Evolutionary conservation across 2,113 vertebrate species (phyloP).

Genomic region (Oryzias celebensis): DNA sequence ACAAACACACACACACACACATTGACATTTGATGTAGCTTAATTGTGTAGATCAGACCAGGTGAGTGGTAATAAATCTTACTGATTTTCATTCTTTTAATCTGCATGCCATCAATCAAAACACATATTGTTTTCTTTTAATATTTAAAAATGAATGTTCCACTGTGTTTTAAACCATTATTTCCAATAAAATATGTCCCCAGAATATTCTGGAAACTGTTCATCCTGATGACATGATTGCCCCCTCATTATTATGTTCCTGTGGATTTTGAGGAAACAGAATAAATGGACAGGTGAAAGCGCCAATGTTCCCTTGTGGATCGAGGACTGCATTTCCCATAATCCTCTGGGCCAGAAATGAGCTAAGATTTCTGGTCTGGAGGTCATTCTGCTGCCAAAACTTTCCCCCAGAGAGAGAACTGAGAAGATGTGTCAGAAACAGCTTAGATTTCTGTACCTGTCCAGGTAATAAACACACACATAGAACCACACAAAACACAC

Average conservation of each 20-base stretch:
- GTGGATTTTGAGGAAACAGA: background rate
- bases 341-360: conserved; percentile 27
- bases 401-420: background rate
- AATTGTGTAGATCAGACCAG: too few relatives aligned
- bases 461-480: background rate
- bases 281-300: conserved; percentile 34
- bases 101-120: too few relatives aligned
- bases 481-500: conserved; percentile 9
- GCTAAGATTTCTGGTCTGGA: conserved; percentile 39
- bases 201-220: too few relatives aligned
- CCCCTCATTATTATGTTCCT: background rate
- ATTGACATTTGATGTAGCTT: too few relatives aligned
- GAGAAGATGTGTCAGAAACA: background rate
- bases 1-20: too few relatives aligned
- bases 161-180: too few relatives aligned
- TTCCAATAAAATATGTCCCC: too few relatives aligned
- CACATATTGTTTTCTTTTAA: too few relatives aligned
- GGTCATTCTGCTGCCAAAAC: conserved; percentile 35
- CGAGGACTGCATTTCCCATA: conserved; percentile 21
- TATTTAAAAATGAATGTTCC: too few relatives aligned
- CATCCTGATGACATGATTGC: background rate
- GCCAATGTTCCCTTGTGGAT: conserved; percentile 2
- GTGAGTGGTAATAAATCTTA: too few relatives aligned
- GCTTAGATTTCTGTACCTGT: too few relatives aligned
- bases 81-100: too few relatives aligned